phyloP scores from a whole-genome alignment of 2,113 vertebrate species.

The Podarcis cretensis region DNA sequence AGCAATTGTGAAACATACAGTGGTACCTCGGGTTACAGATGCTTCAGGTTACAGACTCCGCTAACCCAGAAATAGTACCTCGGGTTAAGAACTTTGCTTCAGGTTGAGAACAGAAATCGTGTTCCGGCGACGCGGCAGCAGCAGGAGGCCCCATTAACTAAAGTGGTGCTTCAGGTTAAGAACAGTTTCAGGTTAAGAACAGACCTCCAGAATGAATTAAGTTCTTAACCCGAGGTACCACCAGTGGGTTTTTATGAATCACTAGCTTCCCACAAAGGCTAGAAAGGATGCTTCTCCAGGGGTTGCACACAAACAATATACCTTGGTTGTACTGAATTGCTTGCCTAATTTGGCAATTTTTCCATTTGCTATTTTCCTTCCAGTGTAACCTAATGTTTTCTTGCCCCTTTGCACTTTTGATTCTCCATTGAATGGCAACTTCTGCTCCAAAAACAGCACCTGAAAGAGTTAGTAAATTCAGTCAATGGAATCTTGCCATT shows the following conservation, averaged over 20 bases:
- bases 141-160: too few species aligned
- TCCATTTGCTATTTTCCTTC: constrained; percentile 77
- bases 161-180: too few species aligned
- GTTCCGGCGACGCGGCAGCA: fast-evolving
- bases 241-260: neutral
- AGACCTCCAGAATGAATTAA: too few species aligned
- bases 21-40: too few species aligned
- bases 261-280: neutral
- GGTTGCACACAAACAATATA: constrained; percentile 53
- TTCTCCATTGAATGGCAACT: constrained; percentile 90
- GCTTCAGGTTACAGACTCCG: too few species aligned
- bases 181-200: too few species aligned
- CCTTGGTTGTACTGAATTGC: constrained; percentile 95
- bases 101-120: too few species aligned
- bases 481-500: constrained; percentile 8
- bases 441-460: constrained; percentile 94
- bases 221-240: too few species aligned
- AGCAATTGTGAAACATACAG: neutral
- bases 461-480: constrained; percentile 67
- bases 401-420: constrained; percentile 78
- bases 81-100: too few species aligned
- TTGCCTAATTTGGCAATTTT: constrained; percentile 78
- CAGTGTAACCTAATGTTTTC: constrained; percentile 91
- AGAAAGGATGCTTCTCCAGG: neutral
- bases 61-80: too few species aligned